Evolutionary conservation across 2,888 invertebrate species (phyloP).

Genomic region (Toxonevra muliebris): DNA sequence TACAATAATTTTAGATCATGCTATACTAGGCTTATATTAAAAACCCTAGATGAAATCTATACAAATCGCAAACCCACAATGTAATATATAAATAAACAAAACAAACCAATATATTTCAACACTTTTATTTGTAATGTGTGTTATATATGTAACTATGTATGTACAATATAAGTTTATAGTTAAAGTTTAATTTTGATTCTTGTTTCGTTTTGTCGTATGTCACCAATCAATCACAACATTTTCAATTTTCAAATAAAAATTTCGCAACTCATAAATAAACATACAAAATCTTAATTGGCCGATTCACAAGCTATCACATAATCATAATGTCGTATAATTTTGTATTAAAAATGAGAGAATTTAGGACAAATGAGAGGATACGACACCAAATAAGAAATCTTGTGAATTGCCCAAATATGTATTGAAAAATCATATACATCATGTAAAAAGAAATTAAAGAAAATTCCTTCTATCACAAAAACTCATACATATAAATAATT

Average conservation of each 20-base stretch:
- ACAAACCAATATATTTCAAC: background rate
- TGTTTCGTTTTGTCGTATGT: background rate
- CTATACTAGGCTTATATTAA: background rate
- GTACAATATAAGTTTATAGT: background rate
- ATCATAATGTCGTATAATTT: no score
- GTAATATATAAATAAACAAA: background rate
- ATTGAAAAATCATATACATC: no score
- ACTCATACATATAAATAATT: no score
- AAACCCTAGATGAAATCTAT: background rate
- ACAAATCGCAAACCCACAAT: background rate
- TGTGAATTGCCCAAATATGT: no score
- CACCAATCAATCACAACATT: no score
- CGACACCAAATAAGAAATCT: no score
- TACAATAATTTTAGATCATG: background rate
- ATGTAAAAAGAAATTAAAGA: background rate
- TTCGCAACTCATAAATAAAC: constrained; percentile 19
- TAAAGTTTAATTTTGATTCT: no score
- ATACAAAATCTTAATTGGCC: constrained; percentile 25
- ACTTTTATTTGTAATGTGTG: no score
- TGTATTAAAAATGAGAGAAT: no score
- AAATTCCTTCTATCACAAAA: constrained; percentile 11
- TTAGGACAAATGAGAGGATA: no score
- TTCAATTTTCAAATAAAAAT: background rate
- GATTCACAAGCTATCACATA: no score
- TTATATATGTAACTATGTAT: background rate